phyloP scores from a whole-genome alignment of 2,797 vertebrate genomes.

The Ptychobarbus kaznakovi region DNA sequence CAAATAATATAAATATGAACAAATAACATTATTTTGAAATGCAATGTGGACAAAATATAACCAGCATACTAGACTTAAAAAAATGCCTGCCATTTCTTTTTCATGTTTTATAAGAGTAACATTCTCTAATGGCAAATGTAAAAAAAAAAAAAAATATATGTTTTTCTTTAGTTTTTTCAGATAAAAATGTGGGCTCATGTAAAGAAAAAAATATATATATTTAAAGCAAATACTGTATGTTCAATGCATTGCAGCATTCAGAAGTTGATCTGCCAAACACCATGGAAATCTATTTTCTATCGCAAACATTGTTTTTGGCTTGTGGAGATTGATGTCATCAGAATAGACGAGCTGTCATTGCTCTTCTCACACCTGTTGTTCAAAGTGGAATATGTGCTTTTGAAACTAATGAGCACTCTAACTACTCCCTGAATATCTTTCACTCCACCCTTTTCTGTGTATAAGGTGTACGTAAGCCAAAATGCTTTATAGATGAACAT shows the following conservation, averaged over 20 bases:
- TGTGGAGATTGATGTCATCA: conserved; percentile 66
- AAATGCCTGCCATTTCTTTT: not conserved
- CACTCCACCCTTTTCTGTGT: conserved; percentile 39
- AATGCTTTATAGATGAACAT: conserved; percentile 43
- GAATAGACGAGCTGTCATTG: conserved; percentile 72
- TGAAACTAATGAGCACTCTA: conserved; percentile 63
- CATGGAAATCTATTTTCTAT: not conserved
- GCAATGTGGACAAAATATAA: not conserved
- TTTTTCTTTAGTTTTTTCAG: too few species aligned
- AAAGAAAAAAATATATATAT: not conserved
- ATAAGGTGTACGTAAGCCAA: conserved; percentile 34
- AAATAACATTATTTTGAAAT: not conserved
- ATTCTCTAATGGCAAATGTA: not conserved
- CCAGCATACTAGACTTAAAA: not conserved
- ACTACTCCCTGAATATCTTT: conserved; percentile 46
- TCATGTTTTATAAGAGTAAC: not conserved
- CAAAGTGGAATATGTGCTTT: conserved; percentile 69
- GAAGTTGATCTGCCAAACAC: not conserved
- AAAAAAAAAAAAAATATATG: not conserved
- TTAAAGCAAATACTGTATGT: not conserved
- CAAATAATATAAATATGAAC: not conserved
- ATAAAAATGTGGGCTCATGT: not conserved
- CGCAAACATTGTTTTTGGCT: conserved; percentile 31
- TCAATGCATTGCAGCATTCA: not conserved
- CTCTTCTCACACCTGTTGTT: conserved; percentile 72